A percentile compares a stretch with the other conserved stretches of the same genome.
These are phyloP conservation scores for Mustela lutreola DNA, from an alignment of 2,113 vertebrate species.

Conservation along the genomic window DNA sequence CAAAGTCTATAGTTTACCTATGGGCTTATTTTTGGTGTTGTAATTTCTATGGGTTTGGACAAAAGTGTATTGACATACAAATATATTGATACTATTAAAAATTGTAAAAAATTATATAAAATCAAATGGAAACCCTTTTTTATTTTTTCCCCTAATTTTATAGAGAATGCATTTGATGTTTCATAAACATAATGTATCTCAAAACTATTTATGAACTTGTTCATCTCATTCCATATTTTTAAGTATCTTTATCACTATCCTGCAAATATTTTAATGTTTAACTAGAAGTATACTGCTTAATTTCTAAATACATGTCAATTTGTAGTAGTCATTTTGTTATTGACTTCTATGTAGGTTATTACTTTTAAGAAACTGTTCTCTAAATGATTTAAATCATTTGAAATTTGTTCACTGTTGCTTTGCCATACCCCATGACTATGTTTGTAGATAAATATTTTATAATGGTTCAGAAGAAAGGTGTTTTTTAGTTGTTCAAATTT, in stretches of 20 bases:
- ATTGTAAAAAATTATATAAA: background rate
- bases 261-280: background rate
- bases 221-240: background rate
- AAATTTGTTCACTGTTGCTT: background rate
- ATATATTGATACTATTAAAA: background rate
- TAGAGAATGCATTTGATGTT: background rate
- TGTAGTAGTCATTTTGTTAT: background rate
- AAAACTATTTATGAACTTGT: background rate
- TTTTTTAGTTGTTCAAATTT: background rate
- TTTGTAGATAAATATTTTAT: background rate
- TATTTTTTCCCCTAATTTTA: background rate
- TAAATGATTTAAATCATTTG: background rate
- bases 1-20: background rate
- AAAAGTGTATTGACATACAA: background rate
- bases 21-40: background rate
- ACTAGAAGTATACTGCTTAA: background rate
- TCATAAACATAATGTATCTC: background rate
- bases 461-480: background rate
- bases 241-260: background rate
- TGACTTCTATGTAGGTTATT: background rate
- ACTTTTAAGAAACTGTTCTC: background rate
- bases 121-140: background rate
- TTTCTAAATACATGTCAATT: background rate
- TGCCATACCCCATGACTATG: background rate
- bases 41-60: background rate